A percentile compares a stretch with the other conserved stretches of the same genome.
Conservation (phyloP, 2,888 invertebrate genomes). For the Tyria jacobaeae region DNA sequence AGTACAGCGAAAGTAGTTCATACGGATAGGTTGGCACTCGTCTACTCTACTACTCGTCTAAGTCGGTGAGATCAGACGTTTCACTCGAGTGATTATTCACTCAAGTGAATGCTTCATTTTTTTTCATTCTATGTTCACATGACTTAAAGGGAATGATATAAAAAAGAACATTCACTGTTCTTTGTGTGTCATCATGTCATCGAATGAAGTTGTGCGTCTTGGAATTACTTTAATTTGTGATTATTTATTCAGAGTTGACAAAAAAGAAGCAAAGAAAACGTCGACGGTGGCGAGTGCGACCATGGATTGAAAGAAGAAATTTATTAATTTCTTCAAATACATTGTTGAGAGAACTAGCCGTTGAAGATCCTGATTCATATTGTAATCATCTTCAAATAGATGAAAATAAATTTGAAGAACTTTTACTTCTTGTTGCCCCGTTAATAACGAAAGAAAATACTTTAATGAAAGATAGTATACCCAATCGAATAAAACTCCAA, state of each 20-base stretch:
- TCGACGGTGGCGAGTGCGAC: constrained; percentile 35
- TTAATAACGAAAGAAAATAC: no score
- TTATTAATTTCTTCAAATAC: constrained; percentile 35
- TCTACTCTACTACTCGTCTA: no score
- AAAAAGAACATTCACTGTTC: background rate
- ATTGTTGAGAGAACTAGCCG: background rate
- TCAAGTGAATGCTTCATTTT: no score
- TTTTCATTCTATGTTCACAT: background rate
- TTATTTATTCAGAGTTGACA: constrained; percentile 25
- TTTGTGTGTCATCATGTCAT: background rate
- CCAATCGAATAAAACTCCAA: no score
- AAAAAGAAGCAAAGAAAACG: constrained; percentile 8
- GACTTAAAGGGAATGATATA: background rate
- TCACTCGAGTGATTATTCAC: no score
- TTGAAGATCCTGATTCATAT: no score
- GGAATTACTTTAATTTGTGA: constrained; percentile 18
- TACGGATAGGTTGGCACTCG: no score
- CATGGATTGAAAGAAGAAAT: constrained; percentile 36
- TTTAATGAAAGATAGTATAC: no score
- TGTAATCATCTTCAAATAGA: background rate
- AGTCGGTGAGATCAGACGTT: no score
- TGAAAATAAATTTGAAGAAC: constrained; percentile 24
- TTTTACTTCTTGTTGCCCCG: background rate
- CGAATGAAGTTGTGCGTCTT: constrained; percentile 19
- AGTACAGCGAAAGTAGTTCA: no score